Base-by-base conservation (phyloP, 2,113 vertebrate genomes). In the Pyxicephalus adspersus region DNA sequence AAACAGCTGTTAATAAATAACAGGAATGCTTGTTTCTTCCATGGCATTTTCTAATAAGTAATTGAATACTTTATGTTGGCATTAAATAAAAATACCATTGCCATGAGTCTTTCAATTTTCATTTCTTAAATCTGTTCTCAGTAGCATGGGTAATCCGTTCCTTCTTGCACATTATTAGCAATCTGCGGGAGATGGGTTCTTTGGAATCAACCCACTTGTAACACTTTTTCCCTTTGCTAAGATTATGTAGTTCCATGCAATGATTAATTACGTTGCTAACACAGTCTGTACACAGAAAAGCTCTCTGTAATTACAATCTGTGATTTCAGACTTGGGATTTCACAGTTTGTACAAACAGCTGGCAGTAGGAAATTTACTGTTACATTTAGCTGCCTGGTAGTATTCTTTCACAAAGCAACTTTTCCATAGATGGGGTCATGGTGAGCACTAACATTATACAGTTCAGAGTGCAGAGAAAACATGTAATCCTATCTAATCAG, bases 81-180 rank as follows among this genome's bases (percentile, higher is more conserved):
- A 22, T 25, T 68, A 57, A 20, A 28, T 28, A 51, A 61, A 70
- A 60, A 80, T 70, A 70, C 77, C 77, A 50, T 61, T 58, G 31
- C 64, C 45, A 80, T 70, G 77, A 80, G 64, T 38, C 26, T 79
- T 60, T 70, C 9, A 29, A 16, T 80, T 79, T 60, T 79, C 16
- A 50, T 25, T 68, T 70, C 31, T 25, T 55, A 80, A 55, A 70
- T 80, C 22, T 34, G 22, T 61, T 60, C 54, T 57, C 16, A 28
- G 22, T 80, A 80, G 28, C 9, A 50, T 70, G 54, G 65, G 50
- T 80, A 61, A 80, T 80, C 34, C 23, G 13, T 70, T 9, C 54
- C 38, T 52, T 68, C 52, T 79, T 68, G 23, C 64, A 68, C 55
- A 26, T 80, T 80, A 70, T 70, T 70, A 68, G 55, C n/a, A 70